A percentile compares a stretch with the other conserved stretches of the same genome.
Evolutionary conservation across 1,140 invertebrate genomes (phyloP).

Genomic region (Yoshiicerus persimilis): DNA sequence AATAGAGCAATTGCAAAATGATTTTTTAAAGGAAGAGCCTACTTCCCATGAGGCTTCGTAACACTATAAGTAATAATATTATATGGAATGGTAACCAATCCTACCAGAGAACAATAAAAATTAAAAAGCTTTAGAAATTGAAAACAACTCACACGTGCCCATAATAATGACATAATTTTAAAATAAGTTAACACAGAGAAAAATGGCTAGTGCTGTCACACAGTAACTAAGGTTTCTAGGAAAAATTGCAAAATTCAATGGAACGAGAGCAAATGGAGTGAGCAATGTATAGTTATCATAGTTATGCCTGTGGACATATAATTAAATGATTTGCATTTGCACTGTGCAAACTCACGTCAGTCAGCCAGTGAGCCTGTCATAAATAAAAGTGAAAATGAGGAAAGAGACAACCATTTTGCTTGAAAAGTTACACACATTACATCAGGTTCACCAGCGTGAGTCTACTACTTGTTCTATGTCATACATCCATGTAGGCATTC

Average conservation of each 20-base stretch:
- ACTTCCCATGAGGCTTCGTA: not conserved
- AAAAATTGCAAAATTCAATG: conserved; percentile 1
- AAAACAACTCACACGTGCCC: not conserved
- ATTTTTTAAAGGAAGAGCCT: not conserved
- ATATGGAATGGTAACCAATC: too few relatives aligned
- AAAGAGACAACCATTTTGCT: not conserved
- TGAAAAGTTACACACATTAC: not conserved
- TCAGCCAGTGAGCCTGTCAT: not conserved
- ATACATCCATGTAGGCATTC: too few relatives aligned
- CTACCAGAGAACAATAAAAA: too few relatives aligned
- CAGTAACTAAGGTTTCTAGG: not conserved
- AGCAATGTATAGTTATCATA: not conserved
- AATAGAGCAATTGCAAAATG: not conserved
- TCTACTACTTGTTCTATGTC: too few relatives aligned
- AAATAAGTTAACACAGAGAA: not conserved
- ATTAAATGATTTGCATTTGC: not conserved
- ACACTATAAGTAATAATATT: too few relatives aligned
- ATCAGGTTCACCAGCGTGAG: not conserved
- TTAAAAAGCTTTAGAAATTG: too few relatives aligned
- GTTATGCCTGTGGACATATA: not conserved
- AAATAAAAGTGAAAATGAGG: not conserved
- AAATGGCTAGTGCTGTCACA: not conserved
- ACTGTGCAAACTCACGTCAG: not conserved
- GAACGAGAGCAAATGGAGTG: not conserved
- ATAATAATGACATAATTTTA: not conserved